Base-by-base conservation (phyloP, 2,113 vertebrate genomes). In the Chascanopsetta lugubris region DNA sequence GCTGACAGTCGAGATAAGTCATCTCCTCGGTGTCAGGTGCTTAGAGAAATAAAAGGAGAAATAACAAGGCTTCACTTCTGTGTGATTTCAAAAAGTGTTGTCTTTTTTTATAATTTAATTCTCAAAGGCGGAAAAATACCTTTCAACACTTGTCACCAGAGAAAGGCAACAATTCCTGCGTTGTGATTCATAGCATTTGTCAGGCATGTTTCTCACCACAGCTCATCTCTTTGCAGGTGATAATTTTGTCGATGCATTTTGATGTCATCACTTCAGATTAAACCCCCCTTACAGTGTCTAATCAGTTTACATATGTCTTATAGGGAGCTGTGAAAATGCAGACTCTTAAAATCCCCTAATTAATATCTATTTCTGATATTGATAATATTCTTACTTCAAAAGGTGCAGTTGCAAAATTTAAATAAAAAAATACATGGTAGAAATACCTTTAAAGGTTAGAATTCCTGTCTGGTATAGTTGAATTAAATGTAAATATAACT, bases 71-170 rank as follows among this genome's bases (percentile, higher is more conserved):
- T 29, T 57, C 51, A 4, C 29, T 34, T 48, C 46, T 21, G 53
- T 70, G 67, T 77, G 43, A 76, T 80, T 79, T 56, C 20, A 11
- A 53, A 32, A 79, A 62, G 75, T 87, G 77, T 87, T 86, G 74
- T 82, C 64, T 42, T 59, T 72, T 46, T 68, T 48, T 65, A n/a
- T n/a, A 45, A 47, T 84, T 68, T 63, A n/a, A 66, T 79, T 80
- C 69, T 73, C 72, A 77, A 69, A 82, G 49, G 65, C 61, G 79
- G 49, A 61, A 67, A 79, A 75, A 82, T 59, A 79, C 76, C 80
- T 80, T 77, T 88, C 75, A 89, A 88, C 87, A 87, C 90, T 69
- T 83, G 79, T 85, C 88, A 88, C 50, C 51, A 2, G 49, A 69
- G 68, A 73, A 43, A 61, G 27, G 66, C 72, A 25, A 66, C 82